Conservation (phyloP, 2,888 invertebrate species). For the Athalia circularis region DNA sequence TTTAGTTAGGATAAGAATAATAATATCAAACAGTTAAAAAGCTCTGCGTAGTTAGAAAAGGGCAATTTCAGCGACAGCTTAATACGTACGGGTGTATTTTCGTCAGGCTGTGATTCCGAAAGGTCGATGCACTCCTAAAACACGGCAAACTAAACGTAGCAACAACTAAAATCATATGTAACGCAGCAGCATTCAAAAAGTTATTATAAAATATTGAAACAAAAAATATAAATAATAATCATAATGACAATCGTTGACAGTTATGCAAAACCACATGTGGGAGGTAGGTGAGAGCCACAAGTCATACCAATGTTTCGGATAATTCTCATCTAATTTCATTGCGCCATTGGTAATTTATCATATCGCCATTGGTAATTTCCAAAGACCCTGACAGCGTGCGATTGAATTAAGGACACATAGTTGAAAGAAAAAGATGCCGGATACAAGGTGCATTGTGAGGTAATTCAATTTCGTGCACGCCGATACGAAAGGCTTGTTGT, state of each 20-base stretch:
- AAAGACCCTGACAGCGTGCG: neutral
- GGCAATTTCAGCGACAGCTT: conserved; percentile 68
- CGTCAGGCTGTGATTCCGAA: conserved; percentile 76
- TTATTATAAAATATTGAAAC: conserved; percentile 68
- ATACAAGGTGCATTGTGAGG: conserved; percentile 5
- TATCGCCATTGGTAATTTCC: too few species aligned
- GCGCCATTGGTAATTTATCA: too few species aligned
- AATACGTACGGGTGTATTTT: conserved; percentile 85
- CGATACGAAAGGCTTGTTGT: conserved; percentile 53
- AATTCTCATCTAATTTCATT: too few species aligned
- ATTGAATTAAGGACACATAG: conserved; percentile 39
- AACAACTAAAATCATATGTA: conserved; percentile 72
- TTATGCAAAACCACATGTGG: too few species aligned
- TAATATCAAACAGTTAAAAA: conserved; percentile 49
- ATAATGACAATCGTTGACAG: neutral
- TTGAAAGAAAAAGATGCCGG: conserved; percentile 25
- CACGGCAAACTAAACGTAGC: conserved; percentile 62
- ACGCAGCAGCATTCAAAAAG: conserved; percentile 52
- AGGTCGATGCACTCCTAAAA: conserved; percentile 28
- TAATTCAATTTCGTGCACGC: conserved; percentile 39
- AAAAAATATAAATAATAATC: conserved; percentile 54
- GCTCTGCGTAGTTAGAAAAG: conserved; percentile 53
- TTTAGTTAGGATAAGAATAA: too few species aligned
- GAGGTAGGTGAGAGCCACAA: too few species aligned
- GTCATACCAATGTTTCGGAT: too few species aligned